Evolutionary conservation across 1,140 invertebrate genomes (phyloP).

Genomic region (Monomorium pharaonis): DNA sequence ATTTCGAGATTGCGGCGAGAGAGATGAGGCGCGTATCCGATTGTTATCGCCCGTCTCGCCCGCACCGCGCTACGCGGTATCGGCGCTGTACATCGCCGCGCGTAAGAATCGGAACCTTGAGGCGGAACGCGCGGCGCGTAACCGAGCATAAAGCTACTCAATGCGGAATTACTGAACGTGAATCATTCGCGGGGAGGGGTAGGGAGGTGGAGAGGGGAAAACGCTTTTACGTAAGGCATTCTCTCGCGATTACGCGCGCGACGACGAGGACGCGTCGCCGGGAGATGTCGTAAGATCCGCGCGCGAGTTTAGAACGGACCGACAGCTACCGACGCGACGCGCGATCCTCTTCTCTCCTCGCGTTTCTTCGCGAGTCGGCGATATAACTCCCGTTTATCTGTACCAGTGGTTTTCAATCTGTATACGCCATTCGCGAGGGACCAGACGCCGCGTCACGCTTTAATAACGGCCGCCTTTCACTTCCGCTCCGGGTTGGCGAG

Average conservation of each 20-base stretch:
- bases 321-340: slow-evolving; percentile 20
- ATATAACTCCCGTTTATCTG: slow-evolving; percentile 29
- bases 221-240: slow-evolving; percentile 46
- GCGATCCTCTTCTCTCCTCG: not conserved
- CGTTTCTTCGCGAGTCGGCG: not conserved
- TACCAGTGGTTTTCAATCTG: not conserved
- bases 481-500: slow-evolving; percentile 10
- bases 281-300: slow-evolving; percentile 18
- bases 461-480: slow-evolving; percentile 6
- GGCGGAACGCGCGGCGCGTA: slow-evolving; percentile 6
- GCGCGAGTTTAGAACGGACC: not conserved
- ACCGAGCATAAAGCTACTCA: slow-evolving; percentile 28
- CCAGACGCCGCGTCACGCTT: not conserved
- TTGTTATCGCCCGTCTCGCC: not conserved
- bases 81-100: not conserved
- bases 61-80: not conserved
- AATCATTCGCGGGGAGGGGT: not conserved
- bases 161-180: slow-evolving; percentile 35
- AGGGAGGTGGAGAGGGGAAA: not conserved
- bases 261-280: slow-evolving; percentile 2
- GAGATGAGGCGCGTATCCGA: slow-evolving; percentile 1
- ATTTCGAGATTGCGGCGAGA: not conserved
- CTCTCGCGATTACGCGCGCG: slow-evolving; percentile 21
- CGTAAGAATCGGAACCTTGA: slow-evolving; percentile 16
- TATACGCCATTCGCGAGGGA: not conserved